Evolutionary conservation across 1,140 invertebrate species (phyloP).

Genomic region (Lepidurus arcticus): DNA sequence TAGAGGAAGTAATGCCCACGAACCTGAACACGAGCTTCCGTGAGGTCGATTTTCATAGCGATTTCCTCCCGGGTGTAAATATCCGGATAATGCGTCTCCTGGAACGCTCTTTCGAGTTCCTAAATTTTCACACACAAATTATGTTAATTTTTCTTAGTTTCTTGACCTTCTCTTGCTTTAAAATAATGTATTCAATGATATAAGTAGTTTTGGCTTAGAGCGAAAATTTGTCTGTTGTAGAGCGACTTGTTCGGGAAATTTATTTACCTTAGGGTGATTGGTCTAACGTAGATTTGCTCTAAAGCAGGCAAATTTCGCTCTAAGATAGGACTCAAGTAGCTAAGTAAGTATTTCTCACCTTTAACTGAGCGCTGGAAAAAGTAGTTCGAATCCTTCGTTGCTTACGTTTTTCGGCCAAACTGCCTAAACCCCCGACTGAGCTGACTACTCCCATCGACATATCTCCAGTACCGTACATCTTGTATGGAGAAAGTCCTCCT

Average conservation of each 20-base stretch:
- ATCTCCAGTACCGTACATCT: constrained; percentile 2
- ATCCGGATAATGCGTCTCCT: constrained; percentile 97
- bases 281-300: no score
- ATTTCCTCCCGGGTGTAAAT: constrained; percentile 99
- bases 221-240: neutral
- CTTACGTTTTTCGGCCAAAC: constrained; percentile 75
- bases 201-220: neutral
- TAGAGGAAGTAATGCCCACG: constrained; percentile 34
- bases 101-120: constrained; percentile 91
- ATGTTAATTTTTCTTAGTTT: neutral
- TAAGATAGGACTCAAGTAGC: neutral
- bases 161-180: neutral
- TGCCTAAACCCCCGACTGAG: neutral
- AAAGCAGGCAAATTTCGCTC: no score
- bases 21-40: constrained; percentile 97
- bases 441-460: neutral
- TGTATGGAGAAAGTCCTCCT: constrained; percentile 10
- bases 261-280: neutral
- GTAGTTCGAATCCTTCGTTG: constrained; percentile 91
- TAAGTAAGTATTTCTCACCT: constrained; percentile 44
- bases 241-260: neutral
- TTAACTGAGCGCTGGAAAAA: constrained; percentile 92
- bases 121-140: neutral
- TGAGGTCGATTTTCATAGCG: constrained; percentile 95
- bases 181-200: neutral